These are phyloP conservation scores for Aleadryas rufinucha DNA, from an alignment of 2,113 vertebrate genomes.

Conservation along the genomic window DNA sequence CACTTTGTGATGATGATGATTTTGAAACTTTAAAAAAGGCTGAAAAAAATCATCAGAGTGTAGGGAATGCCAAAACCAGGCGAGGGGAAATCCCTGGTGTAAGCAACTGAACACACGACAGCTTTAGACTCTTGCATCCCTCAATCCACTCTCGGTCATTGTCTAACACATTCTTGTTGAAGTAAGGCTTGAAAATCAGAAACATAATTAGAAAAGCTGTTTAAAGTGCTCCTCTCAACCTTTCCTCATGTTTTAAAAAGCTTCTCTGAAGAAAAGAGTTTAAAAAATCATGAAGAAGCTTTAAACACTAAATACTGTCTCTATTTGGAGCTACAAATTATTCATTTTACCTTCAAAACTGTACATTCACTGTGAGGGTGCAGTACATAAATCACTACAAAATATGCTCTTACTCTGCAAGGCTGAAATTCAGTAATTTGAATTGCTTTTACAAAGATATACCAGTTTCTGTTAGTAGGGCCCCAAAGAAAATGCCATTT, in stretches of 20 bases:
- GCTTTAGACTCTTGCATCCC: not conserved
- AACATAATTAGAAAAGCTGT: not conserved
- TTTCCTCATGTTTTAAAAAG: not conserved
- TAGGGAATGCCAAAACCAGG: not conserved
- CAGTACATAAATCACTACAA: not conserved
- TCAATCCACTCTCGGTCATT: not conserved
- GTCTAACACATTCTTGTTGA: not conserved
- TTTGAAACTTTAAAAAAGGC: not conserved
- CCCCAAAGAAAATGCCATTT: not conserved
- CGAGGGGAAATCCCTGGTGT: not conserved
- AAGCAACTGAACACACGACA: fast-evolving
- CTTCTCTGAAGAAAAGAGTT: not conserved
- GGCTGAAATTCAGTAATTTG: not conserved
- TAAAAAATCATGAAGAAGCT: not conserved
- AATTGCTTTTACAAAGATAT: not conserved
- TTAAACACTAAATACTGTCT: not conserved
- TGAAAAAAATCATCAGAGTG: not conserved
- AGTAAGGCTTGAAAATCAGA: not conserved
- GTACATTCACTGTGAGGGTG: not conserved
- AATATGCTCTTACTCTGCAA: not conserved
- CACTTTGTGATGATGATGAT: not conserved
- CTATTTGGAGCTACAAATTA: not conserved
- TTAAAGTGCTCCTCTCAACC: not conserved
- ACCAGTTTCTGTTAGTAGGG: not conserved
- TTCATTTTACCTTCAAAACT: not conserved